Conservation (phyloP, 2,888 invertebrate genomes). For the Thelaira solivaga region DNA sequence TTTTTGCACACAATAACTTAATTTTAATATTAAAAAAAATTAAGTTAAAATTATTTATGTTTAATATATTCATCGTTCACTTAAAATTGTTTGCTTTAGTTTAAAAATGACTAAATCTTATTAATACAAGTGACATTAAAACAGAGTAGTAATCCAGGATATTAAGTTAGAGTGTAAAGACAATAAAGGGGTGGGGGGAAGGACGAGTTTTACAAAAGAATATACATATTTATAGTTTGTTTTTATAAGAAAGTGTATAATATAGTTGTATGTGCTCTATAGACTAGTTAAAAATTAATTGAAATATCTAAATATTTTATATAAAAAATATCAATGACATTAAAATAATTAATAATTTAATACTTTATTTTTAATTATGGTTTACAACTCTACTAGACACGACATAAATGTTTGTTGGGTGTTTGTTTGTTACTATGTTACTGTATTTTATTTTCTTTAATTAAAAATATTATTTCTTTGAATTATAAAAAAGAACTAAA, state of each 20-base stretch:
- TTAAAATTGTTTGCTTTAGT: slow-evolving; percentile 32
- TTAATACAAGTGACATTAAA: slow-evolving; percentile 43
- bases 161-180: no score
- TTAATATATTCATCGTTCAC: slow-evolving; percentile 24
- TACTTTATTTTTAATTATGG: slow-evolving; percentile 1
- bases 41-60: slow-evolving; percentile 41
- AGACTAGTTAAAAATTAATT: slow-evolving; percentile 45
- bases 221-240: slow-evolving; percentile 15
- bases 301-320: slow-evolving; percentile 50
- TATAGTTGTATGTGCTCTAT: not conserved
- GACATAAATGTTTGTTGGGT: not conserved
- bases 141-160: no score
- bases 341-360: slow-evolving; percentile 39
- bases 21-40: slow-evolving; percentile 51
- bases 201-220: slow-evolving; percentile 8
- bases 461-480: not conserved
- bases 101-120: slow-evolving; percentile 51
- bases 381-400: slow-evolving; percentile 45
- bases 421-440: not conserved
- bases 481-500: not conserved
- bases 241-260: slow-evolving; percentile 26
- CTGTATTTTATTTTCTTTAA: not conserved
- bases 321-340: slow-evolving; percentile 39
- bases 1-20: slow-evolving; percentile 36
- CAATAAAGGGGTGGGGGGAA: not conserved